These are phyloP conservation scores for Entomobrya multifasciata DNA, from an alignment of 2,888 invertebrate genomes.

Conservation along the genomic window DNA sequence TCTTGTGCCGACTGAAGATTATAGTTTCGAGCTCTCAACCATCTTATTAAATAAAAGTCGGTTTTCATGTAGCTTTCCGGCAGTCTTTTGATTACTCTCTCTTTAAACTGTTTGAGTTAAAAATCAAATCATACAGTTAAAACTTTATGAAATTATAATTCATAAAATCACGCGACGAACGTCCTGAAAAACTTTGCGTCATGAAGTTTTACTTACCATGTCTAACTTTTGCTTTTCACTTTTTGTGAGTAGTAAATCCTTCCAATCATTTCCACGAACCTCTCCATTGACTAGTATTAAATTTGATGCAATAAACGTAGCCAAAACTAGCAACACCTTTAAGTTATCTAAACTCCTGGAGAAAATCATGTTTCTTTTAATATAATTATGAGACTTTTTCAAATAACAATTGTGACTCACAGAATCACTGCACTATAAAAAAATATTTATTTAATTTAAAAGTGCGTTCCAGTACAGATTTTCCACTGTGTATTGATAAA, in stretches of 20 bases:
- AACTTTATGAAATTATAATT: no score
- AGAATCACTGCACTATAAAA: not conserved
- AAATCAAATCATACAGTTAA: no score
- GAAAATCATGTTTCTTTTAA: not conserved
- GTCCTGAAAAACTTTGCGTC: no score
- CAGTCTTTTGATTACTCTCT: not conserved
- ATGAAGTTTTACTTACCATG: slow-evolving; percentile 5
- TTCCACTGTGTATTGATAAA: no score
- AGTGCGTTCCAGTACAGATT: no score
- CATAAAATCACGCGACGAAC: no score
- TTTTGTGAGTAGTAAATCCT: slow-evolving; percentile 1
- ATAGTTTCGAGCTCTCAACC: slow-evolving; percentile 43
- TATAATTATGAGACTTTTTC: no score
- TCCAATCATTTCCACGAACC: slow-evolving; percentile 14
- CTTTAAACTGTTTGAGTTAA: not conserved
- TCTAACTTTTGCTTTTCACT: not conserved
- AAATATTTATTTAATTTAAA: no score
- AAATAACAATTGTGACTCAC: not conserved
- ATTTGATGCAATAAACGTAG: no score
- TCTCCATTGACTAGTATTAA: no score
- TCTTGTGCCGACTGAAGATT: slow-evolving; percentile 15
- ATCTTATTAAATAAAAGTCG: slow-evolving; percentile 52
- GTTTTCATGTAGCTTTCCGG: slow-evolving; percentile 49
- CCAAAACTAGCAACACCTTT: no score
- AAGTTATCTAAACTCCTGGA: no score